Percentiles rank a stretch among this genome's conserved stretches.
These are phyloP conservation scores for Cheilosia scutellata DNA, from an alignment of 2,888 invertebrate species.

Conservation along the genomic window DNA sequence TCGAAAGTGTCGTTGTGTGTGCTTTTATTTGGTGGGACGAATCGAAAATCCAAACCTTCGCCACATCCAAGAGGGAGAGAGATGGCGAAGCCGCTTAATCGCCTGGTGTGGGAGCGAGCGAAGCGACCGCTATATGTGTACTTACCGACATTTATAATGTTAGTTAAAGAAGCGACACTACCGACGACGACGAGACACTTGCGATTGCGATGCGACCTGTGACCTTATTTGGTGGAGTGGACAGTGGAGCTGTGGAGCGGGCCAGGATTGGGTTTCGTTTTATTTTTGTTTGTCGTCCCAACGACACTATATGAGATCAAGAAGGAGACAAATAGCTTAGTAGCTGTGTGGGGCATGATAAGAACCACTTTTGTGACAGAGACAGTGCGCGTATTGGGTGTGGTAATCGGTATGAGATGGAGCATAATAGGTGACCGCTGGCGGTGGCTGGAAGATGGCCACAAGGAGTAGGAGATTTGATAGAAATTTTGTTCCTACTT, in stretches of 20 bases:
- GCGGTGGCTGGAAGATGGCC: conserved; percentile 23
- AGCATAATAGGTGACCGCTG: conserved; percentile 13
- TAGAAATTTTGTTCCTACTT: background rate
- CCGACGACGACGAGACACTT: conserved; percentile 26
- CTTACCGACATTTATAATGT: conserved; percentile 40
- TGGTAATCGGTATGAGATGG: conserved; percentile 5
- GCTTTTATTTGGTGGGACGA: conserved; percentile 65
- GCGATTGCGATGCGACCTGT: conserved; percentile 32
- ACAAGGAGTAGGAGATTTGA: background rate
- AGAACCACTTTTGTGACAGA: conserved; percentile 30
- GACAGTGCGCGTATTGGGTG: conserved; percentile 23
- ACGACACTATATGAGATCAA: conserved; percentile 50
- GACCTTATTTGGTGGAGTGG: conserved; percentile 36
- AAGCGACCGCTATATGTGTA: conserved; percentile 23
- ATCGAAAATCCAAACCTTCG: conserved; percentile 63
- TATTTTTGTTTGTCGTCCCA: conserved; percentile 28
- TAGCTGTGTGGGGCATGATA: background rate
- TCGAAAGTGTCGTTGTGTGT: conserved; percentile 72
- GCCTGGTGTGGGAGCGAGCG: conserved; percentile 3
- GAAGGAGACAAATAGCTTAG: conserved; percentile 61
- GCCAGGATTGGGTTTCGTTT: background rate
- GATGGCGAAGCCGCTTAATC: conserved; percentile 2
- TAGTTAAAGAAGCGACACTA: conserved; percentile 57
- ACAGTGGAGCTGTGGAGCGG: background rate
- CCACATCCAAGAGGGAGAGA: conserved; percentile 46